Conservation (phyloP, 2,797 vertebrate genomes). For the Danio jaintianensis region DNA sequence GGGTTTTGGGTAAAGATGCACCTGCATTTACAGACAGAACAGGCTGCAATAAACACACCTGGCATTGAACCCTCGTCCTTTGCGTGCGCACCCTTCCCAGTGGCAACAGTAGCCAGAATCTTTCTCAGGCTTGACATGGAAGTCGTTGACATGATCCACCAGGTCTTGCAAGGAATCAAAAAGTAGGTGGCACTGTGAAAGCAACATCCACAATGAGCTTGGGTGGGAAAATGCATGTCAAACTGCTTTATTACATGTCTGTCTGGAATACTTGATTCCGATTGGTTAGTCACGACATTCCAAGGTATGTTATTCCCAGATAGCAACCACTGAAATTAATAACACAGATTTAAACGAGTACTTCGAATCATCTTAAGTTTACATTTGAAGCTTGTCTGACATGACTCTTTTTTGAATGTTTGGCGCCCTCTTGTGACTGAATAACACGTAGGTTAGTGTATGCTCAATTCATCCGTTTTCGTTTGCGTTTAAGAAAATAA, state of each 20-base stretch:
- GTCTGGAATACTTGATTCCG: no score
- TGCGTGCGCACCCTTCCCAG: slow-evolving; percentile 97
- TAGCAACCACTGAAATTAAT: no score
- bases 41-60: slow-evolving; percentile 75
- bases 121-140: slow-evolving; percentile 96
- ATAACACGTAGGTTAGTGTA: no score
- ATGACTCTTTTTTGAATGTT: no score
- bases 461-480: no score
- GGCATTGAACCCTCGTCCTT: slow-evolving; percentile 94
- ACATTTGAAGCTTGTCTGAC: no score
- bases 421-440: no score
- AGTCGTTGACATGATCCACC: slow-evolving; percentile 97
- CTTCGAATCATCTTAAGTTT: no score
- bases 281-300: no score
- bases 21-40: background rate
- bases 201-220: background rate
- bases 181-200: slow-evolving; percentile 90
- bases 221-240: background rate
- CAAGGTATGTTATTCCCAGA: no score
- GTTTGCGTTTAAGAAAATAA: no score
- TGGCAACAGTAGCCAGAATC: slow-evolving; percentile 97
- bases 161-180: slow-evolving; percentile 96
- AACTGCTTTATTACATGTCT: background rate
- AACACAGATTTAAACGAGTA: no score
- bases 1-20: background rate